Base-by-base conservation (phyloP, 2,888 invertebrate species). In the Ophion costatus region DNA sequence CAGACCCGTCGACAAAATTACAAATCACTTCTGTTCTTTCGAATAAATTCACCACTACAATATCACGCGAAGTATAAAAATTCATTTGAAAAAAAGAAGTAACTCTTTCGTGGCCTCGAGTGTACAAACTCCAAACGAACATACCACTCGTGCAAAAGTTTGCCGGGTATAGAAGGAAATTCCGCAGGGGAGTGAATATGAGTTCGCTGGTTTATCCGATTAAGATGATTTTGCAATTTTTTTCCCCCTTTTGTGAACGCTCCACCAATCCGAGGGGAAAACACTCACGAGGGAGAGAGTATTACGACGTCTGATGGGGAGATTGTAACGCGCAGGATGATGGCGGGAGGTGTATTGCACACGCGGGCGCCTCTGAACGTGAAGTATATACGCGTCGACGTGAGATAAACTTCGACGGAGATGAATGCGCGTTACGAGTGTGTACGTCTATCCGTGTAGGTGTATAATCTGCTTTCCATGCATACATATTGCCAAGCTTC, bases 351-450 rank as follows among this genome's bases (percentile, higher is more conserved):
- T 71, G 56, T 57, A 57, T 57, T 56, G 56, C 57, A 38, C 56
- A 14, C 33, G 11, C 42, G 24, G 51, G 69, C 24, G 69, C 42
- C 24, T 45, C 51, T 69, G 24, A 24, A 69, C 69, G 69, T 45
- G 69, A 69, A 69, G 51, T 69, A 69, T 69, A 69, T 71, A 20
- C 57, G 20, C 33, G 71, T 71, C 33, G 71, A 71, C 71, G 71
- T 7, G 57, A 71, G 71, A 71, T 71, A 57, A 71, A 71, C 29
- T 71, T 57, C 56, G 71, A 71, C 57, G 57, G 73, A 73, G 73
- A 73, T 42, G 42, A 61, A 59, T 73, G 73, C 59, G 38, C 22
- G 42, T 59, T 24, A 73, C 33, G 73, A 73, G 42, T 61, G 59
- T 61, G 14, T 45, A 11, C 4, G 11, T 14, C 1, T 11, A 45